Evolutionary conservation across 2,888 invertebrate species (phyloP).

Genomic region (Dynastes tityus): DNA sequence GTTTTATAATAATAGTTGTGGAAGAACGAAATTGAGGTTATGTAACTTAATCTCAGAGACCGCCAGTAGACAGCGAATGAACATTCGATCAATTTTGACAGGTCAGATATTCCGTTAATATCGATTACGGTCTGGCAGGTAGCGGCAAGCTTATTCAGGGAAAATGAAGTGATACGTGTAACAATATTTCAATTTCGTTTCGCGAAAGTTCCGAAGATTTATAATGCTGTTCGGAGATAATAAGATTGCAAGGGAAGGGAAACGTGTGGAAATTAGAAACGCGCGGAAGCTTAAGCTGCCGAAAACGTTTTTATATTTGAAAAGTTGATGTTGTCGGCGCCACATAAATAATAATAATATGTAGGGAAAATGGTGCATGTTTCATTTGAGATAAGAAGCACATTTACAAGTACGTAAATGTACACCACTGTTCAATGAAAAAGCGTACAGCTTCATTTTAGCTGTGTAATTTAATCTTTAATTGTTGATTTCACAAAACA

Average conservation of each 20-base stretch:
- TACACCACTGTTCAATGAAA: no score
- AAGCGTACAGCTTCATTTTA: no score
- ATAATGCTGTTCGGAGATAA: conserved; percentile 18
- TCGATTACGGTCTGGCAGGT: conserved; percentile 29
- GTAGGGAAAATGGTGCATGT: no score
- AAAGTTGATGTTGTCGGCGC: background rate
- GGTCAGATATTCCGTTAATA: conserved; percentile 30
- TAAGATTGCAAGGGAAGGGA: conserved; percentile 6
- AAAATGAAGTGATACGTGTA: conserved; percentile 27
- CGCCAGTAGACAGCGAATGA: conserved; percentile 11
- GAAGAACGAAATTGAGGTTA: conserved; percentile 23
- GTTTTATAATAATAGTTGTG: conserved; percentile 9
- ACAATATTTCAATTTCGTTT: conserved; percentile 37
- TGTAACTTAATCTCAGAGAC: conserved; percentile 29
- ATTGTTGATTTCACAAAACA: no score
- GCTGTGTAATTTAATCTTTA: no score
- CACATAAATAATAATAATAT: no score
- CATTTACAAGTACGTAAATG: no score
- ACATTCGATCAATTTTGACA: conserved; percentile 38
- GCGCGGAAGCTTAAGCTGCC: background rate
- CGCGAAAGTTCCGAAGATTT: conserved; percentile 7
- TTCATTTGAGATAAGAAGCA: no score
- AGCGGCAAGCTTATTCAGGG: conserved; percentile 23
- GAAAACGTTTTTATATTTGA: background rate
- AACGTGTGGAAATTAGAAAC: background rate